phyloP scores from a whole-genome alignment of 2,888 invertebrate species.

The Cataglyphis albicans region DNA sequence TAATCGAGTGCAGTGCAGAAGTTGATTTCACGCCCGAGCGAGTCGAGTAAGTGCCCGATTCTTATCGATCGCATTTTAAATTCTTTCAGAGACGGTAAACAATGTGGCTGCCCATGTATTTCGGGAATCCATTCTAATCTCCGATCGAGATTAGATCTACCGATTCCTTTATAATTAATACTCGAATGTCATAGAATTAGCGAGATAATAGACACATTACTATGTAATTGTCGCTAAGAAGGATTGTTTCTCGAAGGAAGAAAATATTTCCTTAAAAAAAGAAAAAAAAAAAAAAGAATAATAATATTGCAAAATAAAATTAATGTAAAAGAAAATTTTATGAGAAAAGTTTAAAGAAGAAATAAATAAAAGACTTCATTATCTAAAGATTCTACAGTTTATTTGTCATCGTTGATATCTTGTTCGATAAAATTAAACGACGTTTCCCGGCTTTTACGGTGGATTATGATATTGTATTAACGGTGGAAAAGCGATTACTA shows the following conservation, averaged over 20 bases:
- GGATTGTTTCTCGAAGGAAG: background rate
- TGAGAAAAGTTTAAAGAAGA: background rate
- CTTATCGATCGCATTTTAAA: constrained; percentile 52
- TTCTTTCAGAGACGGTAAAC: constrained; percentile 34
- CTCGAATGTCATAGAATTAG: constrained; percentile 16
- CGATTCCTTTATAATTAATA: constrained; percentile 4
- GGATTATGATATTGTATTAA: constrained; percentile 25
- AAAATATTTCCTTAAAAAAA: background rate
- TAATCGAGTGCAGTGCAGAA: constrained; percentile 46
- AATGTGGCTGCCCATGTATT: constrained; percentile 28
- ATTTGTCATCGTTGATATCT: constrained; percentile 35
- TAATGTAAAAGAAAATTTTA: background rate
- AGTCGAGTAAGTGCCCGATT: constrained; percentile 45
- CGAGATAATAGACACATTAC: background rate
- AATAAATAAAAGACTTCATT: background rate
- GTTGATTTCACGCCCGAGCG: constrained; percentile 63
- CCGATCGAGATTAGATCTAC: constrained; percentile 1
- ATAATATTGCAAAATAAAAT: background rate
- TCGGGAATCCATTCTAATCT: constrained; percentile 47
- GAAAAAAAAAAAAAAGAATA: background rate
- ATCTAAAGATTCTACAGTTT: background rate
- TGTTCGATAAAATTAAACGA: constrained; percentile 27
- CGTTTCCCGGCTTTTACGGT: background rate
- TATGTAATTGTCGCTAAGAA: constrained; percentile 20
- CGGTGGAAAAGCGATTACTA: constrained; percentile 34